Conservation (phyloP, 2,888 invertebrate species). For the Cosmorhoe ocellata region DNA sequence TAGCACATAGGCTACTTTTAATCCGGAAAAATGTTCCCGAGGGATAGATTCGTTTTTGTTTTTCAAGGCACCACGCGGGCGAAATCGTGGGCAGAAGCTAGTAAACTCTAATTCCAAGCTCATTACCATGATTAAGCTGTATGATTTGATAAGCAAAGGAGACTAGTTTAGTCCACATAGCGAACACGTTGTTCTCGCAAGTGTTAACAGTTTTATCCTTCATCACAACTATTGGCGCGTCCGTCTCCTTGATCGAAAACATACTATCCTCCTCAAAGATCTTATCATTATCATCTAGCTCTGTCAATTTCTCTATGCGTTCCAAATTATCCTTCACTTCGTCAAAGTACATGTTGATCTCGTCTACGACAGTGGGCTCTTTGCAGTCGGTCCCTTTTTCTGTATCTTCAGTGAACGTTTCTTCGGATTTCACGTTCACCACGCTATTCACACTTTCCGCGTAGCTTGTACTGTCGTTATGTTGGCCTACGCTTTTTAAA, state of each 20-base stretch:
- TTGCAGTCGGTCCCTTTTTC: slow-evolving; percentile 31
- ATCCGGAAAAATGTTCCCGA: neutral
- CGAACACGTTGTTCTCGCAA: slow-evolving; percentile 43
- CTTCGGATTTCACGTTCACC: slow-evolving; percentile 40
- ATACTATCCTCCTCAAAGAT: slow-evolving; percentile 38
- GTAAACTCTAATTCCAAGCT: neutral
- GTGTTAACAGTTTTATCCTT: slow-evolving; percentile 34
- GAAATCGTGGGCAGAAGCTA: no score
- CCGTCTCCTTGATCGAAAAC: slow-evolving; percentile 28
- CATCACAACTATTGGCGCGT: slow-evolving; percentile 23
- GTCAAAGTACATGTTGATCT: slow-evolving; percentile 55
- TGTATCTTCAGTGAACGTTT: slow-evolving; percentile 43
- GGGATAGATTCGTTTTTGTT: no score
- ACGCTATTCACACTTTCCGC: slow-evolving; percentile 48
- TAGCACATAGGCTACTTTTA: no score
- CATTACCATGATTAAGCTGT: slow-evolving; percentile 63
- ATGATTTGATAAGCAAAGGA: slow-evolving; percentile 68
- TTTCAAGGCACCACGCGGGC: no score
- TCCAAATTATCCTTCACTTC: slow-evolving; percentile 56
- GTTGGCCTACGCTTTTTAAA: slow-evolving; percentile 41
- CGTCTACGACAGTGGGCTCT: slow-evolving; percentile 42
- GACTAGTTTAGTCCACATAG: slow-evolving; percentile 67
- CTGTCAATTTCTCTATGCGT: slow-evolving; percentile 51
- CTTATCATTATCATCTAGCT: slow-evolving; percentile 43
- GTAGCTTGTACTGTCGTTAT: slow-evolving; percentile 42